phyloP scores from a whole-genome alignment of 1,140 invertebrate species.

The Zaprionus camerounensis region DNA sequence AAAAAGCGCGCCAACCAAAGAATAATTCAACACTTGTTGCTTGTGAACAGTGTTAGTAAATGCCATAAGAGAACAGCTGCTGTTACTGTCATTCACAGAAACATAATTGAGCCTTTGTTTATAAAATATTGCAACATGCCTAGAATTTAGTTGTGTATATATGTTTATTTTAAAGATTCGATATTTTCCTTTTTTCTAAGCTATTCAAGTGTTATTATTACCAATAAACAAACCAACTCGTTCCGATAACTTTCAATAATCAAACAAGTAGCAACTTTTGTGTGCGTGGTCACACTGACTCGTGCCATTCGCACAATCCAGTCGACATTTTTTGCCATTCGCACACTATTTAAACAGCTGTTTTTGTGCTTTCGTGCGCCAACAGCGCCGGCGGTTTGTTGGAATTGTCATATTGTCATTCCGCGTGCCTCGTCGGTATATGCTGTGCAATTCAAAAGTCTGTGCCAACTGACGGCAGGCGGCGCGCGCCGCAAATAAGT shows the following conservation, averaged over 20 bases:
- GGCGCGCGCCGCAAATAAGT: constrained; percentile 22
- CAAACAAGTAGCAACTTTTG: background rate
- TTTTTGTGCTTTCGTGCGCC: constrained; percentile 26
- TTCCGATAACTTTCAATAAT: background rate
- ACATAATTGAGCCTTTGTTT: background rate
- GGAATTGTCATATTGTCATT: constrained; percentile 38
- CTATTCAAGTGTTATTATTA: background rate
- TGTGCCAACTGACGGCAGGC: constrained; percentile 30
- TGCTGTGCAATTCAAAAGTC: constrained; percentile 41
- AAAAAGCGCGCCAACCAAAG: constrained; percentile 51
- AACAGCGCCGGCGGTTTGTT: constrained; percentile 12
- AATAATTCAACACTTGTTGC: constrained; percentile 46
- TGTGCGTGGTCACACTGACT: constrained; percentile 21
- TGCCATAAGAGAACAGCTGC: background rate
- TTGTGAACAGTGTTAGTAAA: constrained; percentile 18
- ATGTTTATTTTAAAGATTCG: background rate
- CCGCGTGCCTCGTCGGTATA: constrained; percentile 44
- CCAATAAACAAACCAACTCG: background rate
- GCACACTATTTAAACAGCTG: constrained; percentile 26
- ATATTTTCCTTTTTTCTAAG: background rate
- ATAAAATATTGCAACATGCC: background rate
- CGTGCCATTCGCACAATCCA: constrained; percentile 22
- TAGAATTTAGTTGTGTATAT: background rate
- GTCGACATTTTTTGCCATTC: constrained; percentile 22
- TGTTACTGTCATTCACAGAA: constrained; percentile 41